Conservation (phyloP, 2,113 vertebrate species). For the Neodon shergylaensis region DNA sequence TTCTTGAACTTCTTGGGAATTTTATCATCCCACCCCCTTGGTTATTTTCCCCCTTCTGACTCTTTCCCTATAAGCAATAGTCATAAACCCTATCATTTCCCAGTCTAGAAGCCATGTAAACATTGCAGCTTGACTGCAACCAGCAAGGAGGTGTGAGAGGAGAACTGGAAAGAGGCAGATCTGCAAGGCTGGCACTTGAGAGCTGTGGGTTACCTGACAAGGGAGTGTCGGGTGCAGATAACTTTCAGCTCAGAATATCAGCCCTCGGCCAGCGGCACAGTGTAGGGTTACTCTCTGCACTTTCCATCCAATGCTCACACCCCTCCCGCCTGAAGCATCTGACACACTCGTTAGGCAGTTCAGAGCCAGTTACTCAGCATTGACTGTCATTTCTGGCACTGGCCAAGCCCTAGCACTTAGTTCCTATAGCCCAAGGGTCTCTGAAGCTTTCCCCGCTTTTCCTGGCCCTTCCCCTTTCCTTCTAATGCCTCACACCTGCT, state of each 20-base stretch:
- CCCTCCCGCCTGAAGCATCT: neutral
- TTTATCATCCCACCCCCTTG: neutral
- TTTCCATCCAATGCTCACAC: conserved; percentile 62
- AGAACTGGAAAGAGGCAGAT: neutral
- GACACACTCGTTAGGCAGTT: neutral
- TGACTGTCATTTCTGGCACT: neutral
- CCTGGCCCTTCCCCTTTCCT: neutral
- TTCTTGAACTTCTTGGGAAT: conserved; percentile 2
- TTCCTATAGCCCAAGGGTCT: neutral
- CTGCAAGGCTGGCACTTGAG: neutral
- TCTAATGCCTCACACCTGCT: neutral
- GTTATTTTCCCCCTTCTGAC: neutral
- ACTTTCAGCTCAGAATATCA: conserved; percentile 48
- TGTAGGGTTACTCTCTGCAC: conserved; percentile 54
- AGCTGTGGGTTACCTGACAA: conserved; percentile 39
- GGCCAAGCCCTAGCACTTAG: neutral
- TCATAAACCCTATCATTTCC: neutral
- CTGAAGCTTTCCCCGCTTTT: no score
- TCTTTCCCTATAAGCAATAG: neutral
- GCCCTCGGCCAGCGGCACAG: conserved; percentile 16
- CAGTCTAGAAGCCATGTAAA: neutral
- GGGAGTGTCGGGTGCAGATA: conserved; percentile 54
- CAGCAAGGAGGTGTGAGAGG: neutral
- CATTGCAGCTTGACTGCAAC: neutral
- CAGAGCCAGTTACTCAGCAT: neutral